phyloP scores from a whole-genome alignment of 2,888 invertebrate genomes.

The Epirrita christyi region DNA sequence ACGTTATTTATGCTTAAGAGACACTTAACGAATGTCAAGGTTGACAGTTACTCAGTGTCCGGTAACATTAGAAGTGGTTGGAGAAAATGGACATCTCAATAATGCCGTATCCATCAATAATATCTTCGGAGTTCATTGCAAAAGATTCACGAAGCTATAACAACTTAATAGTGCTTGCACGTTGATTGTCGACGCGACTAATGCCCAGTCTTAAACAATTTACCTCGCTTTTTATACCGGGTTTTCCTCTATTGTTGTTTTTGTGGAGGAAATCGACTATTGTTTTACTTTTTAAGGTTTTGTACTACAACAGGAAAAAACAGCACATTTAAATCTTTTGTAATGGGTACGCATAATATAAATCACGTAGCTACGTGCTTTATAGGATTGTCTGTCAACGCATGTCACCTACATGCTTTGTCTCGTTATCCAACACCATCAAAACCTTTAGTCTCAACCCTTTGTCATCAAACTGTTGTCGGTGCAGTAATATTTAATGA shows the following conservation, averaged over 20 bases:
- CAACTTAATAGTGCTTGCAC: constrained; percentile 77
- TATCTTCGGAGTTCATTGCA: constrained; percentile 7
- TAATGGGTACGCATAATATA: too few species aligned
- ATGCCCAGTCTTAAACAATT: constrained; percentile 73
- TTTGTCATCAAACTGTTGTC: constrained; percentile 38
- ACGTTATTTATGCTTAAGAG: too few species aligned
- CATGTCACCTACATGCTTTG: not conserved
- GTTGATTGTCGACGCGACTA: constrained; percentile 68
- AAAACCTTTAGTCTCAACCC: constrained; percentile 1
- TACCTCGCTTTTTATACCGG: constrained; percentile 58
- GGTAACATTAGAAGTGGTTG: too few species aligned
- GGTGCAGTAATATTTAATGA: constrained; percentile 43
- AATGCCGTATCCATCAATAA: constrained; percentile 45
- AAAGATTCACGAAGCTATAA: constrained; percentile 62
- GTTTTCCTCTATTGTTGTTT: constrained; percentile 49
- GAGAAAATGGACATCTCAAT: not conserved
- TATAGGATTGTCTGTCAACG: too few species aligned
- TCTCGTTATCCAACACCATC: constrained; percentile 14
- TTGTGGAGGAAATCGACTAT: constrained; percentile 37
- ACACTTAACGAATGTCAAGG: too few species aligned
- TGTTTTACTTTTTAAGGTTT: not conserved
- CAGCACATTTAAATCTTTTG: too few species aligned
- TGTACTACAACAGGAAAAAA: too few species aligned
- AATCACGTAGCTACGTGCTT: too few species aligned
- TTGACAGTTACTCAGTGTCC: too few species aligned